phyloP scores from a whole-genome alignment of 2,113 vertebrate genomes.

The Spilogale gracilis region DNA sequence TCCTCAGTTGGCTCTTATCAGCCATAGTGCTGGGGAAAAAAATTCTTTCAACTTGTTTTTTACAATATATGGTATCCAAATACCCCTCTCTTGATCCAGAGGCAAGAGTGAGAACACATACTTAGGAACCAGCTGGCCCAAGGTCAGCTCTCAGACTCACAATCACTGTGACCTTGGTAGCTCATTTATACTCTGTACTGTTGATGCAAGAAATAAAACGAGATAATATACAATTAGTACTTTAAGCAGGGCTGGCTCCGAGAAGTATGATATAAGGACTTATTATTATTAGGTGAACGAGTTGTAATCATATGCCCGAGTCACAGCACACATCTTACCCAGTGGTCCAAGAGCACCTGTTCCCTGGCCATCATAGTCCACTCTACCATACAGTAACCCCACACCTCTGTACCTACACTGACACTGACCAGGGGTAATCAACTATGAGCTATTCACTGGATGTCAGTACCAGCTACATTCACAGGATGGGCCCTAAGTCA shows the following conservation, averaged over 20 bases:
- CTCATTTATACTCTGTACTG: background rate
- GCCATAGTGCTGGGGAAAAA: background rate
- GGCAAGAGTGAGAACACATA: background rate
- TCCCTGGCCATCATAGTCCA: background rate
- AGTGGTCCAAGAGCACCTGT: rapidly evolving
- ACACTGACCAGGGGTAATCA: background rate
- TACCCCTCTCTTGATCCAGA: background rate
- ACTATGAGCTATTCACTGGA: background rate
- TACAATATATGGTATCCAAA: background rate
- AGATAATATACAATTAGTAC: background rate
- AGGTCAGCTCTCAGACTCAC: background rate
- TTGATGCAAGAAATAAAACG: background rate
- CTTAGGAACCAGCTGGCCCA: background rate
- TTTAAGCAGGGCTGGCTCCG: background rate
- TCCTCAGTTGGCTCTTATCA: background rate
- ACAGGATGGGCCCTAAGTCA: background rate
- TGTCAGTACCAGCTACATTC: background rate
- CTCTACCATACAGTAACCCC: background rate
- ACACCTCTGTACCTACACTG: background rate
- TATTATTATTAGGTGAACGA: background rate
- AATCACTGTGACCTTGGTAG: background rate
- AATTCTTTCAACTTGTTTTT: background rate
- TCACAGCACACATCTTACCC: background rate
- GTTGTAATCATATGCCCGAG: background rate
- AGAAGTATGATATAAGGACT: background rate